A percentile compares a stretch with the other conserved stretches of the same genome.
Conservation (phyloP, 2,888 invertebrate genomes). For the Thumatha senex region DNA sequence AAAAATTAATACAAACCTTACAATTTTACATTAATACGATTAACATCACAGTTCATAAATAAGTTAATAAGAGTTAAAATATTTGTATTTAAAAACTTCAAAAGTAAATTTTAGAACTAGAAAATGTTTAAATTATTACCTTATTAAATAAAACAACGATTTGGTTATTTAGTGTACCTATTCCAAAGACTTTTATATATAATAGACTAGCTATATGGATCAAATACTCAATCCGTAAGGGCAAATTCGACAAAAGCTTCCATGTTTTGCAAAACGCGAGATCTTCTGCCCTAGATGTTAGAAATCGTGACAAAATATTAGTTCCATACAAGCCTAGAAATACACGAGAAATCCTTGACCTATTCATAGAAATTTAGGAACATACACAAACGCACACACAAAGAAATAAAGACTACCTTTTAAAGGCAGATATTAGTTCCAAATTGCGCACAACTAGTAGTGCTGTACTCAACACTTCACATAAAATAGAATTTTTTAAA, state of each 20-base stretch:
- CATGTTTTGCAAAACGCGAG: no score
- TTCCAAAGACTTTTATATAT: no score
- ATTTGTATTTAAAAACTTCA: slow-evolving; percentile 60
- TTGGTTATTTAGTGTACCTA: slow-evolving; percentile 68
- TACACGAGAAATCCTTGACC: no score
- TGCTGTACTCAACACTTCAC: slow-evolving; percentile 20
- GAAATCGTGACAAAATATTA: no score
- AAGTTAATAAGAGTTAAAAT: slow-evolving; percentile 76
- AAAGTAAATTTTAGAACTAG: slow-evolving; percentile 65
- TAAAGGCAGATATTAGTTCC: slow-evolving; percentile 51
- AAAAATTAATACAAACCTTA: slow-evolving; percentile 81
- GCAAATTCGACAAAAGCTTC: no score
- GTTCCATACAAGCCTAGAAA: no score
- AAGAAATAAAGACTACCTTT: slow-evolving; percentile 55
- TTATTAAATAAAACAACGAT: slow-evolving; percentile 65
- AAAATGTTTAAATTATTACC: slow-evolving; percentile 57
- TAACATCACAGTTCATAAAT: slow-evolving; percentile 84
- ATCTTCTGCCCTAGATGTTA: no score
- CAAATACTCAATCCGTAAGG: no score
- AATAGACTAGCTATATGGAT: no score
- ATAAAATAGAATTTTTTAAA: slow-evolving; percentile 29
- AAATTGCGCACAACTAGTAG: slow-evolving; percentile 28
- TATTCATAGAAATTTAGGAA: slow-evolving; percentile 70
- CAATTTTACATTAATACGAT: slow-evolving; percentile 78
- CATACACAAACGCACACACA: slow-evolving; percentile 59